These are phyloP conservation scores for Brachionus asplanchnoidis DNA, from an alignment of 1,140 invertebrate genomes.

Conservation along the genomic window DNA sequence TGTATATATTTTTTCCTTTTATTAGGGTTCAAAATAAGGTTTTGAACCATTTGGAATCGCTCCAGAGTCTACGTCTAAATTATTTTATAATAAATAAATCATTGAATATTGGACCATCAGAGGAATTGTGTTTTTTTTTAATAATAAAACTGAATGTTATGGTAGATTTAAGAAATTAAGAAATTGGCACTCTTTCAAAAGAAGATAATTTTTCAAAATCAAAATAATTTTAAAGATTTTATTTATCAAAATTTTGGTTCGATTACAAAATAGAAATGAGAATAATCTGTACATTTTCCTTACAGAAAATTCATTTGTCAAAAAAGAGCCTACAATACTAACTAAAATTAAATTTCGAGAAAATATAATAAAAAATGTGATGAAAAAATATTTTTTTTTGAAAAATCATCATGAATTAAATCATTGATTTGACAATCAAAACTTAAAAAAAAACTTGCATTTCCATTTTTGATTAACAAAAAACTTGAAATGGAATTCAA, in stretches of 20 bases:
- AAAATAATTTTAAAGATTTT: background rate
- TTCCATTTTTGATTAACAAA: background rate
- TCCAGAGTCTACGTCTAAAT: too few relatives aligned
- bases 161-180: too few relatives aligned
- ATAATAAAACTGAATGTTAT: too few relatives aligned
- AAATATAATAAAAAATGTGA: background rate
- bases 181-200: background rate
- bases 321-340: background rate
- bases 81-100: too few relatives aligned
- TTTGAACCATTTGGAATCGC: too few relatives aligned
- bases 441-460: background rate
- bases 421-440: background rate
- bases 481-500: background rate
- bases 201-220: background rate
- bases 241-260: background rate
- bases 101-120: too few relatives aligned
- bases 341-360: constrained; percentile 1
- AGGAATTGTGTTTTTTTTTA: too few relatives aligned
- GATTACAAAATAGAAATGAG: constrained; percentile 18
- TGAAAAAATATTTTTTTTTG: background rate
- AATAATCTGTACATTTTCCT: background rate
- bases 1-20: too few relatives aligned
- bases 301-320: background rate
- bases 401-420: background rate
- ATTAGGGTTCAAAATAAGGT: too few relatives aligned